Base-by-base conservation (phyloP, 1,140 invertebrate genomes). In the Drosophila lini region DNA sequence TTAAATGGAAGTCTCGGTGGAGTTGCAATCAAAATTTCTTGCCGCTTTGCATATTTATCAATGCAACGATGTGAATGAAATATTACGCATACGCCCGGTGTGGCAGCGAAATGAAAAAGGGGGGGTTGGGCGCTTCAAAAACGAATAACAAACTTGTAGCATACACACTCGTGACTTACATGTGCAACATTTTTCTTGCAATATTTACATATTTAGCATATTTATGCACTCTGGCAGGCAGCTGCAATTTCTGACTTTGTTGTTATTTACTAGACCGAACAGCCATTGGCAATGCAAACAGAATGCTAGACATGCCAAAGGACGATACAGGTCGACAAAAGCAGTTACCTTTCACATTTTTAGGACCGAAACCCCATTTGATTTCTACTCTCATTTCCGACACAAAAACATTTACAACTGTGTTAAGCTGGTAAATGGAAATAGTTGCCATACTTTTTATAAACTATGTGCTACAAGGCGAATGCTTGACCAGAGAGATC, bases 161-260 rank as follows among this genome's bases (percentile, higher is more conserved):
- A 38, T 40, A 22, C 40, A 45, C 55, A 68, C 25, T 53, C 45
- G 62, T 69, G 65, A 69, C 65, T 69, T 69, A 58, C 40, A 56
- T 81, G 45, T 68, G 70, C 71, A 63, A 85, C 78, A 86, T 86
- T 86, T 86, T 76, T 28, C 15, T 74, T 62, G 70, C 62, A 78
- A 78, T 76, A 83, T 83, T 83, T 83, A 83, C 80, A 83, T 83
- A 83, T 83, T 79, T 83, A 75, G 70, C 70, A 83, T 76, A 83
- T 83, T 83, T 83, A 83, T 83, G 80, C 80, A 70, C 74, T 55
- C 52, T 80, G 50, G 41, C 62, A 70, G 52, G 45, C 68, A 64
- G 57, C 61, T 64, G 61, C 28, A 64, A 64, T 38, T 62, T 47
- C 34, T 52, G 58, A 25, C 47, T 38, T 28, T 62, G 67, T 68